These are phyloP conservation scores for Crocidura indochinensis DNA, from an alignment of 2,797 vertebrate species.

Conservation along the genomic window DNA sequence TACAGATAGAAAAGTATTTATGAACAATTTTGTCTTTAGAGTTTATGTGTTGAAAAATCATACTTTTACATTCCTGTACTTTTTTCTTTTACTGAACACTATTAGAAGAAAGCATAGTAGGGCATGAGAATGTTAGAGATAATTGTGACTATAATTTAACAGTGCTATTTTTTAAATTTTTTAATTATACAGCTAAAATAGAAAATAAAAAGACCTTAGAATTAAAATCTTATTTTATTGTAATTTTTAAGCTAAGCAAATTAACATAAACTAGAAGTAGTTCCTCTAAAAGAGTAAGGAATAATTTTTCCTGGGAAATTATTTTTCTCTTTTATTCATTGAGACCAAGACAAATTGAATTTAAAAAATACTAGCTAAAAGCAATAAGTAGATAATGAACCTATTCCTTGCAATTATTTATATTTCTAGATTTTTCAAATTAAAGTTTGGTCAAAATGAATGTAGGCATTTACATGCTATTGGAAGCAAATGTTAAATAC, in stretches of 20 bases:
- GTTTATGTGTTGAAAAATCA: background rate
- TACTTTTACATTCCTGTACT: background rate
- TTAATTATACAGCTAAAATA: background rate
- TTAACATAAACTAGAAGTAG: background rate
- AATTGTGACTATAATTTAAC: constrained; percentile 19
- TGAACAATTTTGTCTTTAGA: background rate
- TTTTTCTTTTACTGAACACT: background rate
- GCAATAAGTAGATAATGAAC: background rate
- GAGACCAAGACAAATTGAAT: constrained; percentile 41
- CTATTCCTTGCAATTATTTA: background rate
- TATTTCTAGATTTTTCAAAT: constrained; percentile 29
- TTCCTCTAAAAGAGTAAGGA: background rate
- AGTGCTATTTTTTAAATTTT: background rate
- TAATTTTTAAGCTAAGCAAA: constrained; percentile 23
- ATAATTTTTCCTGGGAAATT: background rate
- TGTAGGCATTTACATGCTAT: background rate
- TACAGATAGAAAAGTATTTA: background rate
- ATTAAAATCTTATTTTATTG: background rate
- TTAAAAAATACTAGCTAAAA: constrained; percentile 32
- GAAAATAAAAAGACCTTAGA: background rate
- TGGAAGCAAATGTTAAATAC: background rate
- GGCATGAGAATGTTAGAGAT: background rate
- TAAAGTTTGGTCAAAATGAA: constrained; percentile 19
- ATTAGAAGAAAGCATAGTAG: background rate
- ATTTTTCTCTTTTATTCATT: background rate